Base-by-base conservation (phyloP, 2,113 vertebrate genomes). In the Cnemophilus loriae region DNA sequence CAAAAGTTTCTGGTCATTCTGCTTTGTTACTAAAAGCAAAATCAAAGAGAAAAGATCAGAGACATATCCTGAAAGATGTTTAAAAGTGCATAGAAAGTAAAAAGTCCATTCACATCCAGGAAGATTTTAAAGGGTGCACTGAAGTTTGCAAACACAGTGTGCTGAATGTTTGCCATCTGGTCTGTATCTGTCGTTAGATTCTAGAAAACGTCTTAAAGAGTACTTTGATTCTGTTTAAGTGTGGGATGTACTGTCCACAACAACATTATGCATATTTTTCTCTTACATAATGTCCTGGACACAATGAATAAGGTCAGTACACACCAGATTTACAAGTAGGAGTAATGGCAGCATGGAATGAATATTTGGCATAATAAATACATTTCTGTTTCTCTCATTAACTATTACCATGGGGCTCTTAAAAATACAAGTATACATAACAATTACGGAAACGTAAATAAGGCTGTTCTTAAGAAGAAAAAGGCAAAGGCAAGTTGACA, bases 1-100 rank as follows among this genome's bases (percentile, higher is more conserved):
- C 98, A 98, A 81, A 98, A 96, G 79, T 92, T 98, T 95, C 97
- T 96, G 87, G 97, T 87, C 98, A 98, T 98, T 95, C 50, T 95
- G 61, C 22, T 96, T 70, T 83, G 64, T 65, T 83, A 70, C 27
- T 32, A 37, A 97, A 92, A 50, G 87, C 41, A 68, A 77, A 94
- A 81, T 42, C 15, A 70, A 77, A 90, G 46, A 57, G 20, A 26
- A 84, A 84, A 87, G 21, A 78, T 89, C 78, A 89, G 32, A 65
- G 3, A 67, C 2, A 26, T 41, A 90, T 97, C 70, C 71, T 65
- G 41, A 89, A 56, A 4, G 69, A 57, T 89, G 56, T 78, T 93
- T 91, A 49, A 30, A 96, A 95, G 46, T 61, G 15, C 10, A 11
- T 2, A 77, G 71, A 74, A 53, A 89, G 37, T 75, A 93, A 77